Evolutionary conservation across 2,888 invertebrate genomes (phyloP).

Genomic region (Pyrgus malvae): DNA sequence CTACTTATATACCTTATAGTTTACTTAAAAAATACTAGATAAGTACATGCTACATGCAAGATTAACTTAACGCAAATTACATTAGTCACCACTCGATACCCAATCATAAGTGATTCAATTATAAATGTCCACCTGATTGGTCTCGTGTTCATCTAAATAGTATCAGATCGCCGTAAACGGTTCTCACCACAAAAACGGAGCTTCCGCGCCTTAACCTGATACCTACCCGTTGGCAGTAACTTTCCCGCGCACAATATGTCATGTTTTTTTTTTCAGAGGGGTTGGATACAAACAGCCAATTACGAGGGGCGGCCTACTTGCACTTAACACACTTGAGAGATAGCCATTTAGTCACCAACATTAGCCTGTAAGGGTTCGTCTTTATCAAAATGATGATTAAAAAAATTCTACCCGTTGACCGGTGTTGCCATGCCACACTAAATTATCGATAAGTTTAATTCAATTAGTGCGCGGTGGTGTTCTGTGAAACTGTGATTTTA

Average conservation of each 20-base stretch:
- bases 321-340: constrained; percentile 68
- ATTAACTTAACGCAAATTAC: too few relatives aligned
- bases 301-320: constrained; percentile 72
- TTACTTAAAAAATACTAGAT: too few relatives aligned
- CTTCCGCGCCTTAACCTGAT: constrained; percentile 65
- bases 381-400: constrained; percentile 40
- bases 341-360: constrained; percentile 72
- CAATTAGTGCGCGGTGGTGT: constrained; percentile 65
- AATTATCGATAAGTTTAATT: constrained; percentile 64
- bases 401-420: constrained; percentile 41
- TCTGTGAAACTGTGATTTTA: constrained; percentile 65
- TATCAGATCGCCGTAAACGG: constrained; percentile 63
- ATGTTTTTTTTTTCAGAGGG: constrained; percentile 75
- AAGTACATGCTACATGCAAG: too few relatives aligned
- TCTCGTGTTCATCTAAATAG: constrained; percentile 56
- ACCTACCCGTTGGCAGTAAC: constrained; percentile 67
- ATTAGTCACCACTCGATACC: neutral
- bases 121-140: constrained; percentile 21
- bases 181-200: constrained; percentile 67
- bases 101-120: constrained; percentile 5
- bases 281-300: constrained; percentile 81
- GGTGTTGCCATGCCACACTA: constrained; percentile 67
- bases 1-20: too few relatives aligned
- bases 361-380: constrained; percentile 63
- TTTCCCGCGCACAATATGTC: constrained; percentile 80